phyloP scores from a whole-genome alignment of 2,888 invertebrate species.

The Pammene aurita region DNA sequence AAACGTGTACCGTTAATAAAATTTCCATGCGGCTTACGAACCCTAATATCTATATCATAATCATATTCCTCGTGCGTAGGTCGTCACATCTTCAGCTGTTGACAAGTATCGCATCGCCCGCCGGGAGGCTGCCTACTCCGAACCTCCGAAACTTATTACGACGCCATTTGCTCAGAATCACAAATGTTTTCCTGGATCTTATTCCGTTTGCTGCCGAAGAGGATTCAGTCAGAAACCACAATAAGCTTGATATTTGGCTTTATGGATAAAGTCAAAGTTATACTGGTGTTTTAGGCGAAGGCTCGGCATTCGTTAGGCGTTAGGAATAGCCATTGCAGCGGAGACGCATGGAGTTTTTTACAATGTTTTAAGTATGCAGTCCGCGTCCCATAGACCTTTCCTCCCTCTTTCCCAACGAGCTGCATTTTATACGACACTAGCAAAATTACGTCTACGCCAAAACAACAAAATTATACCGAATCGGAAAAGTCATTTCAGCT shows the following conservation, averaged over 20 bases:
- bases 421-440: conserved; percentile 65
- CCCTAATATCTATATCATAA: conserved; percentile 31
- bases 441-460: conserved; percentile 37
- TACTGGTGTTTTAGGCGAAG: background rate
- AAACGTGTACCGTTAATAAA: conserved; percentile 30
- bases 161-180: conserved; percentile 44
- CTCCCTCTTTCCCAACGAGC: conserved; percentile 46
- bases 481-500: conserved; percentile 38
- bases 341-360: conserved; percentile 65
- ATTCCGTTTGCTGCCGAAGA: background rate
- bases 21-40: conserved; percentile 27
- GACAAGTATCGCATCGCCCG: conserved; percentile 33
- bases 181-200: conserved; percentile 46
- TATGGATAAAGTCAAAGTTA: background rate
- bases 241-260: background rate
- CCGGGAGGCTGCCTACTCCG: conserved; percentile 13
- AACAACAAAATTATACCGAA: conserved; percentile 34
- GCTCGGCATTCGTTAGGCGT: background rate
- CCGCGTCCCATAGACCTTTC: conserved; percentile 59
- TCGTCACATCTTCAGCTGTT: conserved; percentile 35
- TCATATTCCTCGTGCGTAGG: conserved; percentile 27
- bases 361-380: conserved; percentile 66
- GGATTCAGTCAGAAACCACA: background rate
- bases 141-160: conserved; percentile 43
- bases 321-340: conserved; percentile 42